phyloP scores from a whole-genome alignment of 2,797 vertebrate species.

The Octomys mimax region DNA sequence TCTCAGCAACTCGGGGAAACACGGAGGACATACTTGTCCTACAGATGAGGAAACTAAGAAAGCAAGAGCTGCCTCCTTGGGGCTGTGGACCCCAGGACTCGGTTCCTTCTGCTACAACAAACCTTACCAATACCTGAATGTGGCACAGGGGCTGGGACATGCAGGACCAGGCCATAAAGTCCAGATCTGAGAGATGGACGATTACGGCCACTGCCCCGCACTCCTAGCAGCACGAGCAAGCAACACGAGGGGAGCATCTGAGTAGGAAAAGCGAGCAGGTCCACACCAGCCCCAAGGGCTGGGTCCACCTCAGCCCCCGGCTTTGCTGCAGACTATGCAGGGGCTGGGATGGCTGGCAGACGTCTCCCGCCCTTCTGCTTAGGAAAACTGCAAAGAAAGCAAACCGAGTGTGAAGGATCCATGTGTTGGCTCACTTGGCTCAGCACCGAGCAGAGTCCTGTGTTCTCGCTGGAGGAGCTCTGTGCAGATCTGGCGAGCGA shows the following conservation, averaged over 20 bases:
- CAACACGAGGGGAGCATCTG: neutral
- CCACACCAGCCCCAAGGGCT: neutral
- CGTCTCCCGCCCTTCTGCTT: neutral
- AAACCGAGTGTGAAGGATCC: neutral
- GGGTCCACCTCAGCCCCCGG: neutral
- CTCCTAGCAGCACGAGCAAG: neutral
- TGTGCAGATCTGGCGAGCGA: neutral
- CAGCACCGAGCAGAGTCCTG: neutral
- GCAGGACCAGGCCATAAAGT: neutral
- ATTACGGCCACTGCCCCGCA: neutral
- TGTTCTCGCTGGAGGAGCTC: neutral
- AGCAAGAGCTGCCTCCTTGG: neutral
- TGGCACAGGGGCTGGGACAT: neutral
- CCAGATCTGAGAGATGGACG: neutral
- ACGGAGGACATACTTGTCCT: neutral
- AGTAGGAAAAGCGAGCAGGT: neutral
- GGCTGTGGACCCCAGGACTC: neutral
- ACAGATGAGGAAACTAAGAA: neutral
- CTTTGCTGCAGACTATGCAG: too few relatives aligned
- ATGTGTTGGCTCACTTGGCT: neutral
- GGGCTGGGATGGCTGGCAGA: neutral
- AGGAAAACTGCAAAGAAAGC: neutral
- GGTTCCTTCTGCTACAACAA: conserved; percentile 1
- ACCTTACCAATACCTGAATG: rapidly evolving
- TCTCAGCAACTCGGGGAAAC: neutral